Evolutionary conservation across 2,888 invertebrate species (phyloP).

Genomic region (Cataglyphis altisquamis): DNA sequence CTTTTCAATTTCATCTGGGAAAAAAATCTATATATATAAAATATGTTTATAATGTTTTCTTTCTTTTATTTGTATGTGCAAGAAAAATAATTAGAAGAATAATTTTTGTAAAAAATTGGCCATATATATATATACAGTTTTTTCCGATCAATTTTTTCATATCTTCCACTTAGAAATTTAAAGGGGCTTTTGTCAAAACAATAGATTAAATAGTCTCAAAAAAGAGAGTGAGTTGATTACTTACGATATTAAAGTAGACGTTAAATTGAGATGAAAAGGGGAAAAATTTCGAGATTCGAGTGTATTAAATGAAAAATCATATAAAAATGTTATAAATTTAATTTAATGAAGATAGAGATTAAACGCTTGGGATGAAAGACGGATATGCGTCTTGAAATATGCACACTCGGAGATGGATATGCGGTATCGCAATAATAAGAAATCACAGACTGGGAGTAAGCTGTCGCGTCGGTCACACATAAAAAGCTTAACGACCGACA

Average conservation of each 20-base stretch:
- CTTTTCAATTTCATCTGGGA: neutral
- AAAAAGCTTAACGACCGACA: constrained; percentile 43
- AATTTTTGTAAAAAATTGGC: neutral
- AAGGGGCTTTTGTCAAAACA: neutral
- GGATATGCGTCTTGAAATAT: constrained; percentile 13
- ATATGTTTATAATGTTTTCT: neutral
- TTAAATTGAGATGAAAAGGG: neutral
- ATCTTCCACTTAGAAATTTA: neutral
- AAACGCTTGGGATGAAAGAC: neutral
- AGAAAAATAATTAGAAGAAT: neutral
- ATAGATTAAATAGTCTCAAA: neutral
- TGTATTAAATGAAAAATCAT: constrained; percentile 1
- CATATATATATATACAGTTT: neutral
- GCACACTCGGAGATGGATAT: neutral
- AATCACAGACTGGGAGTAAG: constrained; percentile 16
- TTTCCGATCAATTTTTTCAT: neutral
- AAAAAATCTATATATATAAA: too few species aligned
- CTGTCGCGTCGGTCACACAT: constrained; percentile 14
- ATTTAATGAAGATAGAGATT: neutral
- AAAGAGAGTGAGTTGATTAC: neutral
- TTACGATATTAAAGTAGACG: neutral
- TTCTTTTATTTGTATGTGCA: neutral
- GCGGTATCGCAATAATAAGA: constrained; percentile 13
- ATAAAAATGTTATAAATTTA: neutral
- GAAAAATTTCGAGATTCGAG: neutral